Conservation (phyloP, 2,797 vertebrate species). For the Etheostoma perlongum region DNA sequence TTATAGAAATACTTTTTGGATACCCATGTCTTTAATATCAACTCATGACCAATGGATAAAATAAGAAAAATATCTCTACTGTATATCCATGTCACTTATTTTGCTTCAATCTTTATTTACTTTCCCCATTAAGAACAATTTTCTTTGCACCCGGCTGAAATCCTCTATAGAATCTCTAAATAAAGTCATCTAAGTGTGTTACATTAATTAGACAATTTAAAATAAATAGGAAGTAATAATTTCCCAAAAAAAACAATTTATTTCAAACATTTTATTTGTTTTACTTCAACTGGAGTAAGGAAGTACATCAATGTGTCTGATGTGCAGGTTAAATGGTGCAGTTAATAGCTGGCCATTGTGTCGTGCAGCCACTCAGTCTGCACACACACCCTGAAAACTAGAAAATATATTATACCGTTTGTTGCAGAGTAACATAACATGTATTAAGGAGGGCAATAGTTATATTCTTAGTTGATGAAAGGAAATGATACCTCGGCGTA, state of each 20-base stretch:
- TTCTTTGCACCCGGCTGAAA: background rate
- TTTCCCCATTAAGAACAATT: background rate
- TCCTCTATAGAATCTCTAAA: background rate
- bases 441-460: background rate
- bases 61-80: background rate
- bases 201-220: background rate
- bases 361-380: slow-evolving; percentile 61
- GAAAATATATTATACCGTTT: slow-evolving; percentile 7
- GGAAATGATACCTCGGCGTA: slow-evolving; percentile 80
- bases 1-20: background rate
- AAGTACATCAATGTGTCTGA: background rate
- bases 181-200: background rate
- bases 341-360: slow-evolving; percentile 58
- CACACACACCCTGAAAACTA: slow-evolving; percentile 64
- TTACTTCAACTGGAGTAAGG: background rate
- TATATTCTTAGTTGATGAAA: background rate
- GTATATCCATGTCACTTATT: background rate
- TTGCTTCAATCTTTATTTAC: background rate
- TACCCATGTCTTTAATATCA: slow-evolving; percentile 1
- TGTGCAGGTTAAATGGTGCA: background rate
- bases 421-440: background rate
- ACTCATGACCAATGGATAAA: background rate
- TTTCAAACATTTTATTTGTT: slow-evolving; percentile 32
- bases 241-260: background rate
- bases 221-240: background rate